phyloP scores from a whole-genome alignment of 2,888 invertebrate genomes.

The Andrena dorsata region DNA sequence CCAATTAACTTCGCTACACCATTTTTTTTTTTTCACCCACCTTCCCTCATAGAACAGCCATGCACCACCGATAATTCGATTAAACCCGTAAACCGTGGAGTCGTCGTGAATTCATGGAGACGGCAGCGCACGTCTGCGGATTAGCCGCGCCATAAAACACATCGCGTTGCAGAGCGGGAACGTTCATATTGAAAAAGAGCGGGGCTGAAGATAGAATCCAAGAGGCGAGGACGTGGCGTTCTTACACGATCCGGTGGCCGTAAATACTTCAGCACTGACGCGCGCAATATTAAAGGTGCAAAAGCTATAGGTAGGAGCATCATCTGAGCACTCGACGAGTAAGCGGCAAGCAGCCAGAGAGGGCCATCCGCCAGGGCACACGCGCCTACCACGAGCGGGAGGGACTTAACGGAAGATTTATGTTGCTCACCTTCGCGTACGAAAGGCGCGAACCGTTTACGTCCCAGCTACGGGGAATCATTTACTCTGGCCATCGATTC shows the following conservation, averaged over 20 bases:
- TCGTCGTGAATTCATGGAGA: not conserved
- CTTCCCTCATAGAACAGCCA: no score
- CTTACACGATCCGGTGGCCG: conserved; percentile 71
- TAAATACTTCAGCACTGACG: conserved; percentile 82
- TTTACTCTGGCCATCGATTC: conserved; percentile 71
- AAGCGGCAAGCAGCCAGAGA: conserved; percentile 46
- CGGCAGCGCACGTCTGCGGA: not conserved
- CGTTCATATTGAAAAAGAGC: conserved; percentile 52
- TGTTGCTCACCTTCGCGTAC: conserved; percentile 77
- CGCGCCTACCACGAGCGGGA: conserved; percentile 20
- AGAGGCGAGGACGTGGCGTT: conserved; percentile 43
- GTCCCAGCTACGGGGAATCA: conserved; percentile 64
- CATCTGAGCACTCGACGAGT: conserved; percentile 74
- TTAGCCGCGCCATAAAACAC: conserved; percentile 26
- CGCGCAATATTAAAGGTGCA: conserved; percentile 82
- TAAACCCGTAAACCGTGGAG: not conserved
- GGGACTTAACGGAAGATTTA: conserved; percentile 76
- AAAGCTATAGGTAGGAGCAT: conserved; percentile 75
- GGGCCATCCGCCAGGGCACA: conserved; percentile 6
- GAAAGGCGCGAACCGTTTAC: conserved; percentile 69
- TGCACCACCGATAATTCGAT: no score
- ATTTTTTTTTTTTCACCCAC: no score
- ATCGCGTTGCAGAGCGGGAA: conserved; percentile 13
- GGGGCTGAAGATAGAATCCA: conserved; percentile 37
- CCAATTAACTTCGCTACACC: no score